Percentiles rank a stretch among this genome's conserved stretches.
phyloP scores from a whole-genome alignment of 1,140 invertebrate genomes.

The Bombyx mori region DNA sequence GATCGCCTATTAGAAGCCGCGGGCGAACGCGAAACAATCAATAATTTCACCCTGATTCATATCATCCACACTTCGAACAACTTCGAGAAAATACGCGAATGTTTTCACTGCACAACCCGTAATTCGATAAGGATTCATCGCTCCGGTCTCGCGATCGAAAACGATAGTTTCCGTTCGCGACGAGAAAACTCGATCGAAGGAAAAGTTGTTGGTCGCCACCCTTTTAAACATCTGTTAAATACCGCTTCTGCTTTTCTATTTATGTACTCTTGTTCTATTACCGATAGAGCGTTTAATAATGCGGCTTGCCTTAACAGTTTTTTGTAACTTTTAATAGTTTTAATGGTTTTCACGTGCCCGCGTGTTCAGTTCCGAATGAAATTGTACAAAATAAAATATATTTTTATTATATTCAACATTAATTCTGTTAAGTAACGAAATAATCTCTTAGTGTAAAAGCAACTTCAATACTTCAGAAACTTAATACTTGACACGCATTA shows the following conservation, averaged over 20 bases:
- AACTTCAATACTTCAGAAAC: too few relatives aligned
- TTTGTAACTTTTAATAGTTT: too few relatives aligned
- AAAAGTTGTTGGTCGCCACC: conserved; percentile 48
- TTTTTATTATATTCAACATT: too few relatives aligned
- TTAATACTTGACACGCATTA: too few relatives aligned
- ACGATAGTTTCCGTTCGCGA: conserved; percentile 55
- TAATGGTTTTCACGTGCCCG: too few relatives aligned
- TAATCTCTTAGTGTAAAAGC: too few relatives aligned
- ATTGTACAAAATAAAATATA: too few relatives aligned
- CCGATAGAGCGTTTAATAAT: too few relatives aligned
- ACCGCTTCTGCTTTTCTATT: not conserved
- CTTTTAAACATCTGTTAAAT: conserved; percentile 31
- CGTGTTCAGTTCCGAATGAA: too few relatives aligned
- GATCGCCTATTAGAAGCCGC: conserved; percentile 53
- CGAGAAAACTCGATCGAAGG: conserved; percentile 59
- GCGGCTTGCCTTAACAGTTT: too few relatives aligned
- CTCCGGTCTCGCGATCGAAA: conserved; percentile 55
- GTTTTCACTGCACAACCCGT: conserved; percentile 55
- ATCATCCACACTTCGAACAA: conserved; percentile 42
- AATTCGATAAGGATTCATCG: conserved; percentile 65
- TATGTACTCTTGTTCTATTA: conserved; percentile 1
- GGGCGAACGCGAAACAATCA: conserved; percentile 35
- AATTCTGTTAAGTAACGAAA: too few relatives aligned
- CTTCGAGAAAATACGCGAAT: conserved; percentile 62
- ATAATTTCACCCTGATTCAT: conserved; percentile 65